Conservation (phyloP, 1,140 invertebrate genomes). For the Heliconius nattereri region DNA sequence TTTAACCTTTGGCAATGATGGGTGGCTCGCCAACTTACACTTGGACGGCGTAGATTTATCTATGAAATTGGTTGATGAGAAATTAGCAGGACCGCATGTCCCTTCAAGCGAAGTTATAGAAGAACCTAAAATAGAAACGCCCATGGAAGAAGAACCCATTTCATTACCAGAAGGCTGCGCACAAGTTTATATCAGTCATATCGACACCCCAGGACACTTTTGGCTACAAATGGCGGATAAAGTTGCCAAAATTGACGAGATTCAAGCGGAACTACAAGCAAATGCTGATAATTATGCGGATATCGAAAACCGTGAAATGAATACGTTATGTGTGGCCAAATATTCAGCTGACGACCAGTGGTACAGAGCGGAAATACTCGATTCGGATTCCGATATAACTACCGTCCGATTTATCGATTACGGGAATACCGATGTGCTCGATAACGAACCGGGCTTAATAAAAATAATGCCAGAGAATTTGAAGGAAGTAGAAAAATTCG, state of each 20-base stretch:
- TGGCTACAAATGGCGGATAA: conserved; percentile 84
- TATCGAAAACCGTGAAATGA: conserved; percentile 82
- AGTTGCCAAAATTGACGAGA: conserved; percentile 75
- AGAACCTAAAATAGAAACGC: conserved; percentile 43
- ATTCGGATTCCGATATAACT: conserved; percentile 85
- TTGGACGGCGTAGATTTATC: conserved; percentile 67
- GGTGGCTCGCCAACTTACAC: conserved; percentile 71
- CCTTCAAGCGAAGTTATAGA: conserved; percentile 46
- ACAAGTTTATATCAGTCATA: conserved; percentile 83
- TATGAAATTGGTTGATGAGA: conserved; percentile 71
- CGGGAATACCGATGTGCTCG: conserved; percentile 88
- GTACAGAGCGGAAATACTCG: conserved; percentile 91
- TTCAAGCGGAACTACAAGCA: conserved; percentile 84
- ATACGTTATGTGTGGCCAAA: conserved; percentile 86
- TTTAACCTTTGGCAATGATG: conserved; percentile 61
- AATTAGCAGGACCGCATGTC: conserved; percentile 61
- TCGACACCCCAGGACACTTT: conserved; percentile 85
- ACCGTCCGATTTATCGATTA: conserved; percentile 92
- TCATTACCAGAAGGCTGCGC: conserved; percentile 66
- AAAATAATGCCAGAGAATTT: conserved; percentile 83
- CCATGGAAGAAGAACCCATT: conserved; percentile 53
- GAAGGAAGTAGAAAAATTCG: conserved; percentile 80
- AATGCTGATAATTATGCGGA: conserved; percentile 75
- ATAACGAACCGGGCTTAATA: conserved; percentile 81
- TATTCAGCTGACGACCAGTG: conserved; percentile 88